Percentiles rank a stretch among this genome's conserved stretches.
These are phyloP conservation scores for Drosophila sordidapex DNA, from an alignment of 2,888 invertebrate species.

Conservation along the genomic window DNA sequence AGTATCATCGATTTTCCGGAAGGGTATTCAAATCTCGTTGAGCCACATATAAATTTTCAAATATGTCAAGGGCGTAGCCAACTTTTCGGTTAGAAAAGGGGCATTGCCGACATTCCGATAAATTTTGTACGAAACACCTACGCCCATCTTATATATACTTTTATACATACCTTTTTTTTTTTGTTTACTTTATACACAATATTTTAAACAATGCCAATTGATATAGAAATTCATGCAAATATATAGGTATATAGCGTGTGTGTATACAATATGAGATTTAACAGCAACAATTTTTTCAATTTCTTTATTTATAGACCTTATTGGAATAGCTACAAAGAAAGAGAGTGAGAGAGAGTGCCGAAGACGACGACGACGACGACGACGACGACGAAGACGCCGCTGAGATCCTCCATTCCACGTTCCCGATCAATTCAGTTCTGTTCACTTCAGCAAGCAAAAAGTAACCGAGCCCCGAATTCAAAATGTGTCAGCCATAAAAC, in stretches of 20 bases:
- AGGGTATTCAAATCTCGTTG: background rate
- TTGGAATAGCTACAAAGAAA: conserved; percentile 10
- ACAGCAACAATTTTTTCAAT: conserved; percentile 41
- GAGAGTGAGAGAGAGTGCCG: conserved; percentile 1
- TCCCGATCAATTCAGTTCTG: conserved; percentile 2
- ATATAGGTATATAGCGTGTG: conserved; percentile 9
- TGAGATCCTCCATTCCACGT: conserved; percentile 13
- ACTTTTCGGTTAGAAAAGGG: background rate
- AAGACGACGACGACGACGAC: conserved; percentile 20
- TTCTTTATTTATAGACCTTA: conserved; percentile 58
- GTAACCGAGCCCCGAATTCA: conserved; percentile 41
- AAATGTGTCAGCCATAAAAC: conserved; percentile 70
- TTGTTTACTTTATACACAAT: conserved; percentile 20
- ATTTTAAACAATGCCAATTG: conserved; percentile 38
- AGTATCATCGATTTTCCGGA: background rate
- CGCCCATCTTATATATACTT: background rate
- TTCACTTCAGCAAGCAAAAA: conserved; percentile 33
- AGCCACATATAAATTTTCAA: background rate
- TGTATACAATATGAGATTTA: conserved; percentile 42
- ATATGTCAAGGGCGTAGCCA: conserved; percentile 4
- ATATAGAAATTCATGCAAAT: conserved; percentile 19
- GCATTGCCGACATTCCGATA: background rate
- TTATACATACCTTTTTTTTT: conserved; percentile 1
- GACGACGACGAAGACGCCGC: conserved; percentile 20
- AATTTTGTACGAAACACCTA: background rate